These are phyloP conservation scores for Mobula birostris DNA, from an alignment of 2,113 vertebrate genomes.

Conservation along the genomic window DNA sequence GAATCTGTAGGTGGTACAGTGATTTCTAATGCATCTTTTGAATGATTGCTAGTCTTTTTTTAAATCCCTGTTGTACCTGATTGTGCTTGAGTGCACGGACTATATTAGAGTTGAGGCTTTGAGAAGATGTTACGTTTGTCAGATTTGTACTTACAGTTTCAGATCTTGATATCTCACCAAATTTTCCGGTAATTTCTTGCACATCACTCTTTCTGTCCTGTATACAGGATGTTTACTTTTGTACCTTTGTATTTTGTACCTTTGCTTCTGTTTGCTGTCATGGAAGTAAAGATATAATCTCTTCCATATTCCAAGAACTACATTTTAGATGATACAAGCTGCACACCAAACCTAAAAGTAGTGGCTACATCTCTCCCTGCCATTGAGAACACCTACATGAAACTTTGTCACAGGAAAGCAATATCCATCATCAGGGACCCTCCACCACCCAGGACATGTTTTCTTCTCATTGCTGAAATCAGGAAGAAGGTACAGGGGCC, in stretches of 20 bases:
- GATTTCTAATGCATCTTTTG: neutral
- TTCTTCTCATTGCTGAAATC: too few species aligned
- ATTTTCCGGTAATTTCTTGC: neutral
- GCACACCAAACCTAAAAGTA: too few species aligned
- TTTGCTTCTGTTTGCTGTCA: neutral
- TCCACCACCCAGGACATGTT: too few species aligned
- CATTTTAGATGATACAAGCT: too few species aligned
- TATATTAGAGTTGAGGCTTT: neutral
- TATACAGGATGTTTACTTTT: neutral
- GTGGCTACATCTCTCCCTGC: too few species aligned
- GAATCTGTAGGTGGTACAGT: neutral
- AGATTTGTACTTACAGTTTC: neutral
- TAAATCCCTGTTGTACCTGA: neutral
- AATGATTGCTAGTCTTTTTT: neutral
- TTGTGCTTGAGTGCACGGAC: neutral
- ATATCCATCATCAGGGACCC: too few species aligned
- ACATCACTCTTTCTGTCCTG: neutral
- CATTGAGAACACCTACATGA: too few species aligned
- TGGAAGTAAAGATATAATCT: too few species aligned
- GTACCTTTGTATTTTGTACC: neutral
- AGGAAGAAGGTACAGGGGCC: too few species aligned
- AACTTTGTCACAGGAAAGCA: too few species aligned
- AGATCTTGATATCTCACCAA: neutral
- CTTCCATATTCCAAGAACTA: too few species aligned
- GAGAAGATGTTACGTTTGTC: neutral